Evolutionary conservation across 2,888 invertebrate species (phyloP), one percentile per base, ranked within the genome.

Genomic region (Cephus pulcher): DNA sequence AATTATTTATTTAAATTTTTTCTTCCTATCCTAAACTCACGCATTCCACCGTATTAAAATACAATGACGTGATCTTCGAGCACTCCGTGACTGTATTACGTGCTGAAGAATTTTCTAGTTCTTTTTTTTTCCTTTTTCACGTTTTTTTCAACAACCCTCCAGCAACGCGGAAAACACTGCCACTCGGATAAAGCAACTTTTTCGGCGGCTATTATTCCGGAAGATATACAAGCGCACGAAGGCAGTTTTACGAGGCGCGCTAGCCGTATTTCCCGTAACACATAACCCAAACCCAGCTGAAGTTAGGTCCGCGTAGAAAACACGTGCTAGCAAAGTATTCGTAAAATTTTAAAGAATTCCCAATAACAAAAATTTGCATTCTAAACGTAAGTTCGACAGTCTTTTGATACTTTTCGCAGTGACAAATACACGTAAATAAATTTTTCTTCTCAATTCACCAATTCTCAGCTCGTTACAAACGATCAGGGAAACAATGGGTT

Each of bases 161-260:
- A 73, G 71, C 40, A 70, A 75, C 78, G 56, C 32, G 75, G 34
- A 34, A 56, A 73, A 75, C 77, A 56, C 40, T 40, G 23, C 40
- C 40, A 40, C 56, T 56, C 56, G 56, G 79, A 76, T 77, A 70
- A 80, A 76, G 79, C 79, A 82, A 80, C 79, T 76, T 78, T 75
- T 74, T 79, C 75, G 74, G 56, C 56, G 75, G 75, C 82, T 82
- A 81, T 84, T 85, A 83, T 83, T 83, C 82, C 79, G 75, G 76
- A 76, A 81, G 80, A 79, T 79, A 81, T 80, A 80, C 81, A 80
- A 77, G 79, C 80, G 75, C 75, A 79, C 81, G 79, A 73, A 78
- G 74, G 78, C 83, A 79, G 80, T 82, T 84, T 83, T 84, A 83
- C 81, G 85, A 85, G 81, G 80, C 74, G 75, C 78, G 79, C 76